phyloP scores from a whole-genome alignment of 2,113 vertebrate genomes.

The Lepus europaeus region DNA sequence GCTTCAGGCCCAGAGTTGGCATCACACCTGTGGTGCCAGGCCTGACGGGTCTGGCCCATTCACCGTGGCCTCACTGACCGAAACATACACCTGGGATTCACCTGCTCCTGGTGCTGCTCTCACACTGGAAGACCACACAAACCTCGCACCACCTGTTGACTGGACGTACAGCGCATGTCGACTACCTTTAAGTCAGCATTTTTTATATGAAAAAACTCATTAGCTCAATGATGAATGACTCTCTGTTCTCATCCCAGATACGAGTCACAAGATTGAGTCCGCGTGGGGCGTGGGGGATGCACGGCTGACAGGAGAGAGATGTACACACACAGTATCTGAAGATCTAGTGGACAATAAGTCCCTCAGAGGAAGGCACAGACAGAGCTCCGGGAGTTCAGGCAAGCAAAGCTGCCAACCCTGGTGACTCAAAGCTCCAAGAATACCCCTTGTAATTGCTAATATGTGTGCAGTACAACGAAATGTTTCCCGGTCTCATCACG shows the following conservation, averaged over 20 bases:
- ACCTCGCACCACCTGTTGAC: neutral
- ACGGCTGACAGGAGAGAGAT: neutral
- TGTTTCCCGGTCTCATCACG: neutral
- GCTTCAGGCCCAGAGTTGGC: too few relatives aligned
- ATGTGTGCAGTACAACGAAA: neutral
- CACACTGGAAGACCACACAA: neutral
- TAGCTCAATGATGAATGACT: neutral
- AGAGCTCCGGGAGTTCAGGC: neutral
- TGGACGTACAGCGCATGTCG: neutral
- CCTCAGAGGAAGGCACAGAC: constrained; percentile 9
- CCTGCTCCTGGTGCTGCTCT: neutral
- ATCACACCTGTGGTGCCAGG: too few relatives aligned
- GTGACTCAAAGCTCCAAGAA: neutral
- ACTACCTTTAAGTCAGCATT: neutral
- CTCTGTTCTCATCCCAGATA: neutral
- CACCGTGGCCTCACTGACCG: neutral
- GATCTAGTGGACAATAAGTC: neutral
- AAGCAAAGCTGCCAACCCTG: neutral
- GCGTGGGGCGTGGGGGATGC: too few relatives aligned
- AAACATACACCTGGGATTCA: neutral
- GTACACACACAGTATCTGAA: neutral
- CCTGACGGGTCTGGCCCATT: too few relatives aligned
- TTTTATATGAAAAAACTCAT: neutral
- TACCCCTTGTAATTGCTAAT: neutral
- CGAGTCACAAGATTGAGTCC: neutral